Evolutionary conservation across 1,140 invertebrate species (phyloP).

Genomic region (Agraylea sexmaculata): DNA sequence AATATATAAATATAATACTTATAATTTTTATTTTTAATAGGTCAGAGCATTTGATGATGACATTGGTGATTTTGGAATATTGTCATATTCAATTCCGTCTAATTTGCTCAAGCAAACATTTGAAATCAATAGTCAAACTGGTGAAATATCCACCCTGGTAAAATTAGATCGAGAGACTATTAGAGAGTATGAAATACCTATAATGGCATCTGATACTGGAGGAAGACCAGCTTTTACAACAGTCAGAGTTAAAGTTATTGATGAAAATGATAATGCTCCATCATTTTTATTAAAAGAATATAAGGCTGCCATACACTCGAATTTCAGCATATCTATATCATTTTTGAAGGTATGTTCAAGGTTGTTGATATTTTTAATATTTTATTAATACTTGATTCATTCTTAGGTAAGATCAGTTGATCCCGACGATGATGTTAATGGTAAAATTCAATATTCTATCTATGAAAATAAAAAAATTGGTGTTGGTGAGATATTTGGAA

Average conservation of each 20-base stretch:
- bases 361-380: slow-evolving; percentile 8
- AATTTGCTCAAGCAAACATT: slow-evolving; percentile 66
- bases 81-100: slow-evolving; percentile 73
- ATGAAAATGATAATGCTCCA: slow-evolving; percentile 83
- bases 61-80: slow-evolving; percentile 63
- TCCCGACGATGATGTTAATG: slow-evolving; percentile 54
- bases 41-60: slow-evolving; percentile 74
- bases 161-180: slow-evolving; percentile 68
- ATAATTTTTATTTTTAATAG: slow-evolving; percentile 23
- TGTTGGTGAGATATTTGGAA: slow-evolving; percentile 49
- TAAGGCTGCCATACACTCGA: slow-evolving; percentile 56
- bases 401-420: slow-evolving; percentile 51
- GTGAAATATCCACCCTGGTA: slow-evolving; percentile 65
- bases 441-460: slow-evolving; percentile 59
- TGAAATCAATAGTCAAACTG: slow-evolving; percentile 61
- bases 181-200: slow-evolving; percentile 62
- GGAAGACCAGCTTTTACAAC: slow-evolving; percentile 67
- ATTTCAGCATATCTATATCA: slow-evolving; percentile 47
- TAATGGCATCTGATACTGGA: slow-evolving; percentile 79
- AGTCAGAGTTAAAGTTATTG: slow-evolving; percentile 64
- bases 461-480: slow-evolving; percentile 50
- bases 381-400: slow-evolving; percentile 17
- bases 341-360: slow-evolving; percentile 52
- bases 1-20: slow-evolving; percentile 3
- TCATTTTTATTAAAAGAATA: slow-evolving; percentile 70